phyloP scores from a whole-genome alignment of 2,797 vertebrate genomes.

The Stomatorhinus walkeri region DNA sequence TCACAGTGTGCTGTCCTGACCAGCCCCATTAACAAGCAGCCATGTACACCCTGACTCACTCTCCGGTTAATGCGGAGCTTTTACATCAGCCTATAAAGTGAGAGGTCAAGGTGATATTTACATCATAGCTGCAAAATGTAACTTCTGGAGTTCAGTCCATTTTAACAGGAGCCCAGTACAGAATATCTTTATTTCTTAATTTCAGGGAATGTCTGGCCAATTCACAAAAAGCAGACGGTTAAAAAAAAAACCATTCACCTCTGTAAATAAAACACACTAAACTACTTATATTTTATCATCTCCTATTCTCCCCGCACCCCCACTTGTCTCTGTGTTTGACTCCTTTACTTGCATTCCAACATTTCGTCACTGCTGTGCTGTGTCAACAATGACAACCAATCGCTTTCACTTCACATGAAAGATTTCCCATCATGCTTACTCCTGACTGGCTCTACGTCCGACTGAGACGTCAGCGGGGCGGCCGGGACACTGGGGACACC shows the following conservation, averaged over 20 bases:
- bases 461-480: slow-evolving; percentile 27
- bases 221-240: neutral
- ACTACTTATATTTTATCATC: neutral
- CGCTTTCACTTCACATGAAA: neutral
- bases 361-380: neutral
- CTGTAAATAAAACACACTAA: neutral
- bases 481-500: slow-evolving; percentile 18
- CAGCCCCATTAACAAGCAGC: neutral
- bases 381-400: neutral
- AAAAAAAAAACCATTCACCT: neutral
- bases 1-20: neutral
- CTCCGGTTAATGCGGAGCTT: neutral
- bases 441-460: slow-evolving; percentile 62
- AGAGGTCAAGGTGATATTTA: neutral
- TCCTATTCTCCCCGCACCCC: neutral
- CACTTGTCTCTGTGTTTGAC: neutral
- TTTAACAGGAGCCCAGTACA: neutral
- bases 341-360: neutral
- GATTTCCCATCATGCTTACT: slow-evolving; percentile 59
- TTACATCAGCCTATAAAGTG: neutral
- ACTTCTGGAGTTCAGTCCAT: neutral
- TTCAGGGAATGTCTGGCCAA: neutral
- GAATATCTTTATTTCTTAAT: neutral
- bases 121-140: neutral
- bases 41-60: neutral